Conservation (phyloP, 2,888 invertebrate species). For the Adelognathus sp. region DNA sequence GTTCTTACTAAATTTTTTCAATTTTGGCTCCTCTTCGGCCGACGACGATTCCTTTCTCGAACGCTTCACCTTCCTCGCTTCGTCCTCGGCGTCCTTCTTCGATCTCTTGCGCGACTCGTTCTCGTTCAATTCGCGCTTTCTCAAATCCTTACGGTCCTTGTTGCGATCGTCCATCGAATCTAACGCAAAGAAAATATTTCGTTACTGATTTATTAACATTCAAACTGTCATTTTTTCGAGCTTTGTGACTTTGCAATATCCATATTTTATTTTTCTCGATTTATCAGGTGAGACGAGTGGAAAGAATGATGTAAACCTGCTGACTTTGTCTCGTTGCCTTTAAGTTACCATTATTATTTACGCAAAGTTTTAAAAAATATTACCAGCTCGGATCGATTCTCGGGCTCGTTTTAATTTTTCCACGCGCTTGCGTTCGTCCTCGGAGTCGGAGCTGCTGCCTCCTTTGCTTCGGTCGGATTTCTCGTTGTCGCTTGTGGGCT, state of each 20-base stretch:
- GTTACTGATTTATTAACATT: background rate
- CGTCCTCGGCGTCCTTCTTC: conserved; percentile 81
- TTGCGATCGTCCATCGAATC: conserved; percentile 79
- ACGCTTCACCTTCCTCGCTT: conserved; percentile 74
- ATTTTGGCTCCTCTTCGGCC: conserved; percentile 75
- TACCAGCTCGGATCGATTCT: conserved; percentile 73
- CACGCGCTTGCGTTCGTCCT: conserved; percentile 79
- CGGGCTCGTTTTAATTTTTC: conserved; percentile 75
- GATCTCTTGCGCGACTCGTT: conserved; percentile 80
- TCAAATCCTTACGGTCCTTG: conserved; percentile 80
- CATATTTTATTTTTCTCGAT: background rate
- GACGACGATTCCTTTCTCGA: conserved; percentile 77
- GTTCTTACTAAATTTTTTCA: conserved; percentile 71
- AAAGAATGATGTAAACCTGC: background rate
- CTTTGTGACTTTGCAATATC: background rate
- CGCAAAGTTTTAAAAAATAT: background rate
- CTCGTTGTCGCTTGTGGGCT: conserved; percentile 81
- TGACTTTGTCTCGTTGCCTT: too few relatives aligned
- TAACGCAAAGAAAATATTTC: conserved; percentile 31
- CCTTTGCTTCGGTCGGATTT: conserved; percentile 83
- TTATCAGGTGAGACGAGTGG: background rate
- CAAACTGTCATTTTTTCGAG: background rate
- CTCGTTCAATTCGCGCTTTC: conserved; percentile 79
- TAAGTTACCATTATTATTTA: background rate
- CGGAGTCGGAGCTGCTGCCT: conserved; percentile 83